Percentiles rank a stretch among this genome's conserved stretches.
phyloP scores from a whole-genome alignment of 2,888 invertebrate genomes.

The Cartodere bifasciata region DNA sequence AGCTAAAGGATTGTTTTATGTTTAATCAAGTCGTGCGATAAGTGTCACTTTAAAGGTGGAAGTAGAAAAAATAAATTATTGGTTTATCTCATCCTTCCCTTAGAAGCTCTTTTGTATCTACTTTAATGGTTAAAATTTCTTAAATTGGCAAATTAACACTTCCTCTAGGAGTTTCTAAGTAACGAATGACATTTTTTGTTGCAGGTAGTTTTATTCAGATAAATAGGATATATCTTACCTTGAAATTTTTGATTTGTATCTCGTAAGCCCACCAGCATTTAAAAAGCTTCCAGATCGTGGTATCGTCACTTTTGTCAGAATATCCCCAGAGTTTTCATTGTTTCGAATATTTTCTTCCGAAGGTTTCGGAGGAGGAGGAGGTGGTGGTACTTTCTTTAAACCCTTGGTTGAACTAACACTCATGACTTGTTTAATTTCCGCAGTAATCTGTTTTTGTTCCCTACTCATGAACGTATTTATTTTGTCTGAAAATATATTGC shows the following conservation, averaged over 20 bases:
- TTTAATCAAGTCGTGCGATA: too few relatives aligned
- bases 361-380: too few relatives aligned
- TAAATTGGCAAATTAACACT: too few relatives aligned
- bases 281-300: slow-evolving; percentile 77
- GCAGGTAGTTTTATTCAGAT: too few relatives aligned
- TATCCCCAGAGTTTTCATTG: slow-evolving; percentile 59
- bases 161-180: too few relatives aligned
- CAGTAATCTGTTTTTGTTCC: slow-evolving; percentile 37
- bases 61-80: too few relatives aligned
- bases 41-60: too few relatives aligned
- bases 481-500: slow-evolving; percentile 33
- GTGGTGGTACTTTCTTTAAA: slow-evolving; percentile 36
- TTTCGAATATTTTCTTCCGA: slow-evolving; percentile 25
- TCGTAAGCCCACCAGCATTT: slow-evolving; percentile 63
- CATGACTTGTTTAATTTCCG: slow-evolving; percentile 35
- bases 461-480: slow-evolving; percentile 38
- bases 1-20: too few relatives aligned
- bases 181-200: too few relatives aligned
- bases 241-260: slow-evolving; percentile 59
- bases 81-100: too few relatives aligned
- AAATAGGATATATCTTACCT: slow-evolving; percentile 40
- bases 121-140: too few relatives aligned
- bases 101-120: too few relatives aligned
- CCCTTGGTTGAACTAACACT: slow-evolving; percentile 30
- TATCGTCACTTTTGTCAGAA: slow-evolving; percentile 74